phyloP scores from a whole-genome alignment of 2,797 vertebrate genomes.

The Notolepis coatsorum region DNA sequence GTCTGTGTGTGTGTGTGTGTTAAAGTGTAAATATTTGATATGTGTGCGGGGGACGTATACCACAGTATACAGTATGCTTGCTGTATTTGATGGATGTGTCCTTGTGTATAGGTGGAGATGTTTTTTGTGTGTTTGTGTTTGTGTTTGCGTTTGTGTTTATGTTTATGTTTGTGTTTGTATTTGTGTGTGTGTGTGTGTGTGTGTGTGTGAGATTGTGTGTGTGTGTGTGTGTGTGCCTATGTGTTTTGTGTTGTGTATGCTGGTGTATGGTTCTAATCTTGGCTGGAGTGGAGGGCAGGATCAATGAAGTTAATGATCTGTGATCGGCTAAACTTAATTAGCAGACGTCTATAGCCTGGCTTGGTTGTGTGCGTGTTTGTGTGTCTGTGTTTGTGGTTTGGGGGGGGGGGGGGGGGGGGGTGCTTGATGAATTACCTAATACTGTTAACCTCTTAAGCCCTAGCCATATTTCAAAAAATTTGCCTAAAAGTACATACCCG shows the following conservation, averaged over 20 bases:
- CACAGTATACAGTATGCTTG: too few relatives aligned
- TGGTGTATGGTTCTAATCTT: slow-evolving; percentile 39
- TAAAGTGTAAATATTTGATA: neutral
- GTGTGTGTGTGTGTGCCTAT: neutral
- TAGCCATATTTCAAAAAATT: too few relatives aligned
- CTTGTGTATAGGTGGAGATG: neutral
- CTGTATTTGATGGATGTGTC: neutral
- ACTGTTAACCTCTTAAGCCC: too few relatives aligned
- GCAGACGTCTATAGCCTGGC: slow-evolving; percentile 2
- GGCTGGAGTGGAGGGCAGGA: slow-evolving; percentile 5
- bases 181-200: neutral
- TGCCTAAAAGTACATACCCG: too few relatives aligned
- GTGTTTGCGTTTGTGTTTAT: neutral
- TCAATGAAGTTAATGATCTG: slow-evolving; percentile 29
- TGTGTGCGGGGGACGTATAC: too few relatives aligned
- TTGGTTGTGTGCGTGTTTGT: slow-evolving; percentile 4
- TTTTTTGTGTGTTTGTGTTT: neutral
- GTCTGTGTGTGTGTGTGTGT: neutral
- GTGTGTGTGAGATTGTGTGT: neutral
- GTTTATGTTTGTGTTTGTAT: neutral
- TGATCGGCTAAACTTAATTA: slow-evolving; percentile 41
- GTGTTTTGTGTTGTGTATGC: neutral
- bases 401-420: neutral
- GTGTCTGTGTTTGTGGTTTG: neutral
- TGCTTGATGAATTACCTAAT: too few relatives aligned